Percentiles rank a stretch among this genome's conserved stretches.
Conservation (phyloP, 2,113 vertebrate genomes). For the Megalops atlanticus region DNA sequence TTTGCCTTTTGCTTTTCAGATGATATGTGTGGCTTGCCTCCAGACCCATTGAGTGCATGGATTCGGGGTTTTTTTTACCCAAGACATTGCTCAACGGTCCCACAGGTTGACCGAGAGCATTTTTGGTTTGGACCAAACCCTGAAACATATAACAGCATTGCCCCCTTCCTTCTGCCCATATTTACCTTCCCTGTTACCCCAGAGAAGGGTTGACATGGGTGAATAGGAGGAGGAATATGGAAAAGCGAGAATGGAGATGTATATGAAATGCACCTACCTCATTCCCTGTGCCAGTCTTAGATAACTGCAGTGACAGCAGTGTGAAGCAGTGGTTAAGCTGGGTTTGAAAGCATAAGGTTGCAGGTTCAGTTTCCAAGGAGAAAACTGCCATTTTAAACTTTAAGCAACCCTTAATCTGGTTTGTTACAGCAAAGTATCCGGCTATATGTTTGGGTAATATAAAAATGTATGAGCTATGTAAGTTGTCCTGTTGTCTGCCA, state of each 20-base stretch:
- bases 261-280: too few relatives aligned
- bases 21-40: not conserved
- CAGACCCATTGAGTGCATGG: not conserved
- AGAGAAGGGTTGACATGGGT: not conserved
- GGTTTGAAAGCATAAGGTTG: not conserved
- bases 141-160: not conserved
- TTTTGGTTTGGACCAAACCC: not conserved
- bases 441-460: too few relatives aligned
- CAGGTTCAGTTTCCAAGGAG: not conserved
- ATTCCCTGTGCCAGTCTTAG: too few relatives aligned
- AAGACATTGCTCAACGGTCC: not conserved
- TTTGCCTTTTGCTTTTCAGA: not conserved
- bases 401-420: too few relatives aligned
- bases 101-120: not conserved
- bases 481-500: too few relatives aligned
- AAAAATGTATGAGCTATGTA: too few relatives aligned
- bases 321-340: not conserved
- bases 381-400: not conserved
- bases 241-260: not conserved
- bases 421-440: too few relatives aligned
- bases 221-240: not conserved
- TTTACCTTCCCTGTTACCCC: not conserved
- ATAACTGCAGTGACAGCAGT: too few relatives aligned
- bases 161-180: not conserved
- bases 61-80: not conserved